Conservation (phyloP, 2,113 vertebrate genomes). For the Saguinus imperator region DNA sequence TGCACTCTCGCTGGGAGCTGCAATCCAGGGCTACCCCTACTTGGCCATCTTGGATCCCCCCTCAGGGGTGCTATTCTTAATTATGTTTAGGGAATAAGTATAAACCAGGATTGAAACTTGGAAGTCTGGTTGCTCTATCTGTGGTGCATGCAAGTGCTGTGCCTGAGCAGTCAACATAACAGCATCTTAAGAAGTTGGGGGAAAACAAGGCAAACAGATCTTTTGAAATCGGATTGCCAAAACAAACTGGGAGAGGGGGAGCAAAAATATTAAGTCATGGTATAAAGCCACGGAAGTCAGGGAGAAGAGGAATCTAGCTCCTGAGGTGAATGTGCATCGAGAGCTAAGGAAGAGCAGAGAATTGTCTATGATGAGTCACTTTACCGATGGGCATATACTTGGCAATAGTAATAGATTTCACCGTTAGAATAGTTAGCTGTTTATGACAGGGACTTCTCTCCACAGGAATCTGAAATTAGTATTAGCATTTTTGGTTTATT, state of each 20-base stretch:
- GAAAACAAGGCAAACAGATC: neutral
- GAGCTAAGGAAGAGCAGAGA: neutral
- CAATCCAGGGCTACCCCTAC: too few species aligned
- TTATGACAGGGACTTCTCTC: neutral
- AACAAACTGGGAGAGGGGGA: neutral
- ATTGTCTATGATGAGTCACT: neutral
- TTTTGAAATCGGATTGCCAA: neutral
- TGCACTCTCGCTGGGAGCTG: too few species aligned
- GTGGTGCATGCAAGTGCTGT: neutral
- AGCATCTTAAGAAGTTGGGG: neutral
- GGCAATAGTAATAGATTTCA: neutral
- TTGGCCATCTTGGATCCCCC: too few species aligned
- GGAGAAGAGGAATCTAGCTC: neutral
- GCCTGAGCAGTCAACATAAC: neutral
- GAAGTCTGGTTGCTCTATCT: neutral
- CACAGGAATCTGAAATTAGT: slow-evolving; percentile 5
- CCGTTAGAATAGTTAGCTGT: neutral
- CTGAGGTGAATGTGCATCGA: neutral
- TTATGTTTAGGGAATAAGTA: neutral
- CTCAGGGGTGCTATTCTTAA: neutral
- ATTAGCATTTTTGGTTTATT: neutral
- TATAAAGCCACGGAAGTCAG: slow-evolving; percentile 1
- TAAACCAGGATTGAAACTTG: slow-evolving; percentile 3
- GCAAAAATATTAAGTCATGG: neutral
- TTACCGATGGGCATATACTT: neutral